Evolutionary conservation across 1,140 invertebrate genomes (phyloP), one percentile per base, ranked within the genome.

Genomic region (Drosophila yakuba): DNA sequence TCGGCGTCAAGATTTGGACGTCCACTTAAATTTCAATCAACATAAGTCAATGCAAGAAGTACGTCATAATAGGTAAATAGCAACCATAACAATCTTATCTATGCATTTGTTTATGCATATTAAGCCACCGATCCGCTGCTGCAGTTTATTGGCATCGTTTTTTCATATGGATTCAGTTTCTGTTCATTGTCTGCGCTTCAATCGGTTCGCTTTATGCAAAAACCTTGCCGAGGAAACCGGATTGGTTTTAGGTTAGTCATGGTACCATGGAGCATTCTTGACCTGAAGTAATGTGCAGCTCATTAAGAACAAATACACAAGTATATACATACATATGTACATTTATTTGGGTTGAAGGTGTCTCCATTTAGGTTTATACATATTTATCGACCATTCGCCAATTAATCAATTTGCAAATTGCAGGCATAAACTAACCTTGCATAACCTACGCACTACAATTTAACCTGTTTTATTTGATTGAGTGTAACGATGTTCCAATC

Each of bases 351-450:
- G 44, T 47, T 69, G 61, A 75, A 78, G 48, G 60, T 73, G 68
- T 54, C 60, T 74, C 28, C 60, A 69, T 76, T 85, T 74, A 44
- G 48, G 32, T 36, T 38, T 35, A 17, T 41, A 47, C 56, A 67
- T 57, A 73, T 61, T 52, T 73, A 66, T 47, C 36, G 12, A 20
- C 36, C 47, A 23, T 32, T 72, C 47, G 25, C 54, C 50, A 69
- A 80, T 83, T 55, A 79, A 83, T 89, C 72, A 80, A 73, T 89
- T 83, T 57, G 71, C 66, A 77, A 76, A 78, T 66, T 52, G 73
- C 61, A 36, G 60, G 61, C 67, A 74, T 45, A 74, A 78, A 73
- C 78, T 79, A 64, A 57, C 59, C 51, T 54, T 14, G 43, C 7
- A 17, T 73, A 68, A 55, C 84, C 84, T 86, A 89, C 71, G 48